These are phyloP conservation scores for Drosophila rubida DNA, from an alignment of 2,888 invertebrate genomes.

Conservation along the genomic window DNA sequence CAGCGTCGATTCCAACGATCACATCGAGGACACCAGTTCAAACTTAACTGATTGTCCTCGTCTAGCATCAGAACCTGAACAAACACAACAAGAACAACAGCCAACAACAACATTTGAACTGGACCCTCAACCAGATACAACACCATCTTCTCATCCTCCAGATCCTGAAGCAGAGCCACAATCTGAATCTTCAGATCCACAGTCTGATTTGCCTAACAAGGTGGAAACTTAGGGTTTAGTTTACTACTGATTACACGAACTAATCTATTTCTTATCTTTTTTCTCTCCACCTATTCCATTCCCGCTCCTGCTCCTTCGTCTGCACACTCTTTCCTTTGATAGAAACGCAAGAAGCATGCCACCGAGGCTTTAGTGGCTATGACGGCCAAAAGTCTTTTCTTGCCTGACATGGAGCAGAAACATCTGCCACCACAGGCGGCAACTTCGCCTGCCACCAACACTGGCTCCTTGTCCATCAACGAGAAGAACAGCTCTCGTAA, in stretches of 20 bases:
- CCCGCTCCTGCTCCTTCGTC: neutral
- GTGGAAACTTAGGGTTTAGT: slow-evolving; percentile 38
- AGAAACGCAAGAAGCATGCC: neutral
- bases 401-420: neutral
- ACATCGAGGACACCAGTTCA: slow-evolving; percentile 1
- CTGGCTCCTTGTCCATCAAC: neutral
- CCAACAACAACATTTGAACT: neutral
- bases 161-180: slow-evolving; percentile 24
- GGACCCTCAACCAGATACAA: neutral
- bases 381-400: neutral
- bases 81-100: neutral
- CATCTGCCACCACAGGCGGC: neutral
- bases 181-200: slow-evolving; percentile 28
- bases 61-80: slow-evolving; percentile 11
- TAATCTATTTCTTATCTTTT: slow-evolving; percentile 18
- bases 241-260: slow-evolving; percentile 2
- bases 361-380: no score
- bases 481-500: slow-evolving; percentile 1
- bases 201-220: slow-evolving; percentile 42
- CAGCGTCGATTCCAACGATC: slow-evolving; percentile 10
- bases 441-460: neutral
- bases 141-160: slow-evolving; percentile 3
- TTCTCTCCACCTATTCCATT: slow-evolving; percentile 3
- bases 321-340: neutral
- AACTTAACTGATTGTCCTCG: slow-evolving; percentile 8